phyloP scores from a whole-genome alignment of 2,888 invertebrate species.

The Coenonympha glycerion region DNA sequence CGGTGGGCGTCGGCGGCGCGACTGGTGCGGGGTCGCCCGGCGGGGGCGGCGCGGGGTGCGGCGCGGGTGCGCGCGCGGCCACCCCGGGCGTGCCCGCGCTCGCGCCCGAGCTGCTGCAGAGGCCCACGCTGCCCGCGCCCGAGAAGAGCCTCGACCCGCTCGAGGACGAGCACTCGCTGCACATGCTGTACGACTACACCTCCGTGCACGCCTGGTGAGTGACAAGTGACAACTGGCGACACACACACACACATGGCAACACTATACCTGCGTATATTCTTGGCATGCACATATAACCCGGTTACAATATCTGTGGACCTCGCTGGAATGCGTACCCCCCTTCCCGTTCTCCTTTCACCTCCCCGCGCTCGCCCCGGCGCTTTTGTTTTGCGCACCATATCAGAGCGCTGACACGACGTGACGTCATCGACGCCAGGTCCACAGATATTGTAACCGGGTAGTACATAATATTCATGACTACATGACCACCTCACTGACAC shows the following conservation, averaged over 20 bases:
- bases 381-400: no score
- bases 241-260: not conserved
- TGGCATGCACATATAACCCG: no score
- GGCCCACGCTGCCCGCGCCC: conserved; percentile 85
- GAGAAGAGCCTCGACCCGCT: conserved; percentile 86
- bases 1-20: conserved; percentile 30
- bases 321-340: no score
- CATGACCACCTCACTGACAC: no score
- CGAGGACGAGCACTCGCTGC: conserved; percentile 86
- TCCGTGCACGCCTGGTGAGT: conserved; percentile 88
- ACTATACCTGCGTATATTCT: not conserved
- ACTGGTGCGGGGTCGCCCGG: not conserved
- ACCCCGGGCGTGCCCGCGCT: conserved; percentile 22
- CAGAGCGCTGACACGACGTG: no score
- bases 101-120: conserved; percentile 71
- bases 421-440: no score
- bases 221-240: conserved; percentile 43
- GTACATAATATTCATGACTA: no score
- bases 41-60: conserved; percentile 11
- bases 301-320: not conserved
- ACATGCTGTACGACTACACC: conserved; percentile 92
- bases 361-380: no score
- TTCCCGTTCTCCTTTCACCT: no score
- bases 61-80: conserved; percentile 24
- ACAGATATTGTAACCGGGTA: no score